Evolutionary conservation across 2,888 invertebrate species (phyloP).

Genomic region (Boloria selene): DNA sequence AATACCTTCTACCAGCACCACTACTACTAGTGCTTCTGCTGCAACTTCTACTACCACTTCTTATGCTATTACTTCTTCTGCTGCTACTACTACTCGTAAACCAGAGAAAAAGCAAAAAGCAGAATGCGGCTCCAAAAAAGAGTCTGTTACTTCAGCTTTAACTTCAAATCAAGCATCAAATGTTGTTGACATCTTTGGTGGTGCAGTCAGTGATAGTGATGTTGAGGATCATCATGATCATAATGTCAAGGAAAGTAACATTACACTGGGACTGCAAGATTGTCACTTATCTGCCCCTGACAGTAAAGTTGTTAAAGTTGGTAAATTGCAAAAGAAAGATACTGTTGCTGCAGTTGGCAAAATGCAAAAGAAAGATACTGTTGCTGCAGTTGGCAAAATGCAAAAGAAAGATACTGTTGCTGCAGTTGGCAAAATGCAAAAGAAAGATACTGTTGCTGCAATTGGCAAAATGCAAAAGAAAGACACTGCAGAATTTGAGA

Average conservation of each 20-base stretch:
- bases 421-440: slow-evolving; percentile 50
- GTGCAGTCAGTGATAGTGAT: slow-evolving; percentile 94
- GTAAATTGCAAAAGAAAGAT: slow-evolving; percentile 50
- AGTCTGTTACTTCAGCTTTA: slow-evolving; percentile 46
- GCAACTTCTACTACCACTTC: too few species aligned
- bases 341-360: slow-evolving; percentile 54
- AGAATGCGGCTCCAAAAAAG: slow-evolving; percentile 46
- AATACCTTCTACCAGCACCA: slow-evolving; percentile 11
- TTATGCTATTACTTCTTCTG: too few species aligned
- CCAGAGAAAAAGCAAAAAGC: slow-evolving; percentile 64
- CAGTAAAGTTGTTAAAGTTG: slow-evolving; percentile 76
- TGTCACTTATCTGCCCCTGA: slow-evolving; percentile 89
- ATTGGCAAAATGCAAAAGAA: slow-evolving; percentile 49
- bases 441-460: slow-evolving; percentile 56
- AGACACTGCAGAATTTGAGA: slow-evolving; percentile 62
- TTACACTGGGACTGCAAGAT: slow-evolving; percentile 91
- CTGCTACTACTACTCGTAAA: slow-evolving; percentile 42
- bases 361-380: slow-evolving; percentile 49
- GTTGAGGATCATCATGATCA: slow-evolving; percentile 88
- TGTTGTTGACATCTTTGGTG: slow-evolving; percentile 92
- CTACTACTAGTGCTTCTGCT: not conserved
- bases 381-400: slow-evolving; percentile 57
- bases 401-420: slow-evolving; percentile 55
- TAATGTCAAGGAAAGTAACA: slow-evolving; percentile 65
- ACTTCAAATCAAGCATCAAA: slow-evolving; percentile 56